Evolutionary conservation across 2,888 invertebrate genomes (phyloP), one percentile per base, ranked within the genome.

Genomic region (Drosophila multiciliata): DNA sequence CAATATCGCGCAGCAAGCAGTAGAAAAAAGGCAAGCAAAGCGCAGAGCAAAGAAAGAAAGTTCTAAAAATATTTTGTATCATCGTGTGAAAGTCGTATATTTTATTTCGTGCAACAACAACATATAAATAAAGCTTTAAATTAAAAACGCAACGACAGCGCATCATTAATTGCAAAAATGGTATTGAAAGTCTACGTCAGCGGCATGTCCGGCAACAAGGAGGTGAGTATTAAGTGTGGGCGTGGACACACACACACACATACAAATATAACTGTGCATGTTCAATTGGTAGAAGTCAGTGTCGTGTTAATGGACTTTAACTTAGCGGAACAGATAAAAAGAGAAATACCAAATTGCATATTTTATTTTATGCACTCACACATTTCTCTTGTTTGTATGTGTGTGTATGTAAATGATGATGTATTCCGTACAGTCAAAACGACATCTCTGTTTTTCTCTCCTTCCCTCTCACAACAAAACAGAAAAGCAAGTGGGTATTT

Each of bases 121-220:
- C 8, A 23, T 45, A 45, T 15, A 45, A 81, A 83, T 68, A 77
- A 77, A 76, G 65, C 80, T 65, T 67, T 70, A 64, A 74, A 68
- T 74, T 74, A 76, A 80, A 68, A 45, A 62, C 55, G 40, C 61
- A 75, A 63, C 50, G 48, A 64, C 66, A 45, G 15, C 26, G 52
- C 36, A 70, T 66, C 60, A 68, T 73, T 61, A 75, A 83, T 72
- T 81, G 74, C 76, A 63, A 90, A 91, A 93, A 98, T 98, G 98
- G 97, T 96, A 93, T 96, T 98, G 91, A 98, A 97, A 95, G 95
- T 98, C 83, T 98, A 97, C 94, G 94, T 98, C 92, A 97, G 97
- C 93, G 97, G 97, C 92, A 97, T 97, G 94, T 98, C 97, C 92
- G 98, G 97, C 91, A 98, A 97, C 93, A 97, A 98, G 94, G 98